phyloP scores from a whole-genome alignment of 2,113 vertebrate genomes.

The Himantopus leucocephalus region DNA sequence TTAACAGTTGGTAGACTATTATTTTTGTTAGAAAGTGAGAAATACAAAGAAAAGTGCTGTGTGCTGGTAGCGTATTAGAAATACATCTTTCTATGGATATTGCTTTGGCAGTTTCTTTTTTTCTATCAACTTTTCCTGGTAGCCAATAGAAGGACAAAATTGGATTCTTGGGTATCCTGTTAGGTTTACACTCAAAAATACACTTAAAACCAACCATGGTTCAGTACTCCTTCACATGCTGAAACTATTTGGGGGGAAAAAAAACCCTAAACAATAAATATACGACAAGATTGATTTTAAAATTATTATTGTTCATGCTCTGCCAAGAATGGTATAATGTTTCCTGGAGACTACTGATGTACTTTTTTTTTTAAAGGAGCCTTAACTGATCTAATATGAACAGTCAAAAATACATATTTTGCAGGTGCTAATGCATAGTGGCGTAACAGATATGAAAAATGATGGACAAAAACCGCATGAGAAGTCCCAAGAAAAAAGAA shows the following conservation, averaged over 20 bases:
- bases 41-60: background rate
- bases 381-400: background rate
- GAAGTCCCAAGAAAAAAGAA: slow-evolving; percentile 79
- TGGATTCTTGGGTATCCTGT: background rate
- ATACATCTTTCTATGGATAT: background rate
- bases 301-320: background rate
- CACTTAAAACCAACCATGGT: background rate
- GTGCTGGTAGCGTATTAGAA: background rate
- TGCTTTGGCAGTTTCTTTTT: background rate
- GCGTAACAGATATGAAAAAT: slow-evolving; percentile 77
- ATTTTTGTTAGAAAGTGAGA: background rate
- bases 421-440: slow-evolving; percentile 84
- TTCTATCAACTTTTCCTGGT: background rate
- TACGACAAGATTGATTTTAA: background rate
- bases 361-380: background rate
- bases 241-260: background rate
- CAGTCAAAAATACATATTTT: slow-evolving; percentile 3
- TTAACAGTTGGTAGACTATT: background rate
- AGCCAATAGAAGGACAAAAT: background rate
- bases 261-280: background rate
- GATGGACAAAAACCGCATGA: slow-evolving; percentile 77
- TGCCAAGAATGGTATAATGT: background rate
- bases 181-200: background rate
- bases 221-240: background rate
- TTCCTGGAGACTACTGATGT: background rate